Evolutionary conservation across 2,888 invertebrate genomes (phyloP).

Genomic region (Liopterus haemorrhoidalis): DNA sequence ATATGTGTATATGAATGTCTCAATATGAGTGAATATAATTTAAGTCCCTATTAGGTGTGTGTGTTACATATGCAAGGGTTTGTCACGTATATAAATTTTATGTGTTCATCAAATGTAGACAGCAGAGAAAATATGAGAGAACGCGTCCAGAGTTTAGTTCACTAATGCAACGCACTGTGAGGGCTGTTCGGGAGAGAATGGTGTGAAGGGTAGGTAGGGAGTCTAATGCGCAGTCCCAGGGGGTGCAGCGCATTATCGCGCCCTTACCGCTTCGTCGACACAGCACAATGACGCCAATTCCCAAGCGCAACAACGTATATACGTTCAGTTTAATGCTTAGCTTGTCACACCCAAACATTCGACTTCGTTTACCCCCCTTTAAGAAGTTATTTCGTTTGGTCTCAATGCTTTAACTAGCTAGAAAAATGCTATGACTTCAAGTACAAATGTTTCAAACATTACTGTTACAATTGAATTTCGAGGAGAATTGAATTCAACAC

Average conservation of each 20-base stretch:
- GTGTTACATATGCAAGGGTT: neutral
- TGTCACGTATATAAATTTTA: slow-evolving; percentile 1
- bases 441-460: no score
- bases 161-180: slow-evolving; percentile 3
- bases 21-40: no score
- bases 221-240: slow-evolving; percentile 41
- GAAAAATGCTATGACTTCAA: no score
- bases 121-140: slow-evolving; percentile 1
- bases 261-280: slow-evolving; percentile 40
- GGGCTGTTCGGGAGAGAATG: neutral
- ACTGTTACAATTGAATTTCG: no score
- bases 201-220: slow-evolving; percentile 18
- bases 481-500: no score
- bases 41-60: no score
- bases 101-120: slow-evolving; percentile 1
- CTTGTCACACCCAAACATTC: slow-evolving; percentile 41
- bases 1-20: no score
- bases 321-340: slow-evolving; percentile 45
- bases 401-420: no score
- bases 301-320: slow-evolving; percentile 44
- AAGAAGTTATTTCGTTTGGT: no score
- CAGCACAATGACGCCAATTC: slow-evolving; percentile 44
- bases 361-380: slow-evolving; percentile 7
- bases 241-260: slow-evolving; percentile 46
- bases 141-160: neutral